Evolutionary conservation across 2,797 vertebrate genomes (phyloP).

Genomic region (Smutsia gigantea): DNA sequence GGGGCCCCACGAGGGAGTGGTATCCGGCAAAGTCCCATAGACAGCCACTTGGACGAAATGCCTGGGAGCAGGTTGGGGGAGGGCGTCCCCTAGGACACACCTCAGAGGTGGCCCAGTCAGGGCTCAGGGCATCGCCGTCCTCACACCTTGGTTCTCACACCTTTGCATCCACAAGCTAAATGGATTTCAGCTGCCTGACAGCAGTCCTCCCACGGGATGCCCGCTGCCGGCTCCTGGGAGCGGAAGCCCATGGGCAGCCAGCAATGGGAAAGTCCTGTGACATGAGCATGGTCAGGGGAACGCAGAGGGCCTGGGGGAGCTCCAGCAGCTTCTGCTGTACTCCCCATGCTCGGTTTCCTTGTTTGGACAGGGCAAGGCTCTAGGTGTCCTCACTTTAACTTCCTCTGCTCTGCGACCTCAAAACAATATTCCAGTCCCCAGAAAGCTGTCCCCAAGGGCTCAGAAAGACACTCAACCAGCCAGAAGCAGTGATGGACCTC

Average conservation of each 20-base stretch:
- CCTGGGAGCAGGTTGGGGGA: background rate
- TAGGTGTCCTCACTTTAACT: background rate
- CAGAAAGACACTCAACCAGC: background rate
- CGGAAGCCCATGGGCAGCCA: accelerated
- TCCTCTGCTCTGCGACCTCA: background rate
- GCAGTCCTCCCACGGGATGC: too few species aligned
- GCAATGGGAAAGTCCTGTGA: background rate
- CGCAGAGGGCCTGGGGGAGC: background rate
- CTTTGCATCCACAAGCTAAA: accelerated
- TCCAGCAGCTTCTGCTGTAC: background rate
- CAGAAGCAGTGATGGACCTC: accelerated
- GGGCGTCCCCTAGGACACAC: background rate
- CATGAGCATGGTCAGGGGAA: accelerated
- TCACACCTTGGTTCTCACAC: background rate
- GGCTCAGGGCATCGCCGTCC: accelerated
- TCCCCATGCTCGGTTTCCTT: background rate
- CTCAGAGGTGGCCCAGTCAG: background rate
- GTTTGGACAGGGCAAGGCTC: background rate
- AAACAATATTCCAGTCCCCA: background rate
- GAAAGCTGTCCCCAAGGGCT: background rate
- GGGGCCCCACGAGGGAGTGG: too few species aligned
- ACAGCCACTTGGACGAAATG: background rate
- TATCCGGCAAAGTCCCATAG: background rate
- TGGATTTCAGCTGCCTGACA: background rate
- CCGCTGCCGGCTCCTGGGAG: background rate